Conservation (phyloP, 2,888 invertebrate genomes). For the Microctonus brassicae region DNA sequence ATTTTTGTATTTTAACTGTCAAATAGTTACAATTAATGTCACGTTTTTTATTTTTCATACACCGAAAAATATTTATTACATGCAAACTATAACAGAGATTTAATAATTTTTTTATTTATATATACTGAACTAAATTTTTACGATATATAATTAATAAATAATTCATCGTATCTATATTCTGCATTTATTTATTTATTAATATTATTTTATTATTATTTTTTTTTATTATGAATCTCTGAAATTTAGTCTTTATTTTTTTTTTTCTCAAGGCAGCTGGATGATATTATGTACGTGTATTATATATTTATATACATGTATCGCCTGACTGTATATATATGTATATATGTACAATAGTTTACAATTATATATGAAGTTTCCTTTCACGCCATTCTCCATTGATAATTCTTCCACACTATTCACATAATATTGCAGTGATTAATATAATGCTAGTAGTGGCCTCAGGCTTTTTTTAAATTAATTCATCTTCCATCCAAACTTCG, state of each 20-base stretch:
- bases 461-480: constrained; percentile 31
- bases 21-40: constrained; percentile 12
- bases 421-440: background rate
- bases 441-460: background rate
- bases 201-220: background rate
- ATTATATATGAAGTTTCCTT: constrained; percentile 31
- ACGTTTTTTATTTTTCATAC: background rate
- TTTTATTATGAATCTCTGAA: background rate
- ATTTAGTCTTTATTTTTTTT: too few relatives aligned
- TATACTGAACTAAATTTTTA: too few relatives aligned
- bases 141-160: too few relatives aligned
- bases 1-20: background rate
- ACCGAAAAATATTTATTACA: too few relatives aligned
- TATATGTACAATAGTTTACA: constrained; percentile 3
- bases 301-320: background rate
- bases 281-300: too few relatives aligned
- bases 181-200: background rate
- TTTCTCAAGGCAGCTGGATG: too few relatives aligned
- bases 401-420: constrained; percentile 35
- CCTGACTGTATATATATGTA: background rate
- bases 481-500: constrained; percentile 37
- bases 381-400: constrained; percentile 32
- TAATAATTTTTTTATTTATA: background rate
- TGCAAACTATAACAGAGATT: background rate
- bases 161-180: background rate